Evolutionary conservation across 2,797 vertebrate genomes (phyloP), one percentile per base, ranked within the genome.

Genomic region (Lophotriccus pileatus): DNA sequence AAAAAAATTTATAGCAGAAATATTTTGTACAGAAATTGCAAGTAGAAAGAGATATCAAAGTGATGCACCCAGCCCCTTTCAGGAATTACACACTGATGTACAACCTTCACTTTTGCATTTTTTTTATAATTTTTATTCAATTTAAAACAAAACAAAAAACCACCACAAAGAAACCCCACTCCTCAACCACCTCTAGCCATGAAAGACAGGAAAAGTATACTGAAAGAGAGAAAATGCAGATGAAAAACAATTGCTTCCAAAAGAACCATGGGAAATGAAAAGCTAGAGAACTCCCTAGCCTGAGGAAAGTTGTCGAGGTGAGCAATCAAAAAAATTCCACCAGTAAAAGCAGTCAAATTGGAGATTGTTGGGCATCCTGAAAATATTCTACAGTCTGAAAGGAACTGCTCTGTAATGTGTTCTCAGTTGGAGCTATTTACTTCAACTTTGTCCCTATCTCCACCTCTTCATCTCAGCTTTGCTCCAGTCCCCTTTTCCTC

Each of bases 261-360:
- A 93, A 9, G 43, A 75, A 96, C 70, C 81, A 95, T 89, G 94
- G 78, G 90, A 97, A 95, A 93, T 3, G 1, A 94, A 95, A 94
- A 68, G 14, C n/a, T 84, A 85, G 92, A 97, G 86, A 96, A 94
- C 94, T 95, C 94, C 92, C 90, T 93, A 93, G 88, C 90, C 95
- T 64, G 90, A 89, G 93, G 95, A 97, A 93, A 97, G 56, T 49
- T 87, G 49, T 34, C 62, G 60, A 85, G 12, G 36, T 32, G 60
- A 94, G 81, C 46, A 89, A 86, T 89, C 84, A 34, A 95, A 95
- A 94, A 93, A 70, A 58, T 79, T 94, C 63, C 41, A 89, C 37
- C 64, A 82, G 52, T 36, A 94, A 67, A 87, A 87, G 56, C 60
- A 92, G 89, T 68, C 70, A 92, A 90, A 77, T 87, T 4, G 2